These are phyloP conservation scores for Nestor notabilis DNA, from an alignment of 2,113 vertebrate species.

Conservation along the genomic window DNA sequence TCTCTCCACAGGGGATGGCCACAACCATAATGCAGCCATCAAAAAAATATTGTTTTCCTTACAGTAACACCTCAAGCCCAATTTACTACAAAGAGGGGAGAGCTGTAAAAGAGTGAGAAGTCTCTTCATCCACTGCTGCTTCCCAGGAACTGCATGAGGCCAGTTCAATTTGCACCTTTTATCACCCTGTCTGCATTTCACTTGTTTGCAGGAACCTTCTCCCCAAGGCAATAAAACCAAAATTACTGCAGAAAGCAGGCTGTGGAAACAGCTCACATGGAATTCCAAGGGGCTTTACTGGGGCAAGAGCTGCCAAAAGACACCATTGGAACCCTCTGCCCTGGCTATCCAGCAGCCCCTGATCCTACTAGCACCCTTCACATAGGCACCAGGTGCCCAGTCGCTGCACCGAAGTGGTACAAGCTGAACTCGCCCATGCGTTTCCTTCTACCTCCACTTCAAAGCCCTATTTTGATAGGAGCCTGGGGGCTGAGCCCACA, in stretches of 20 bases:
- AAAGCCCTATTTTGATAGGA: fast-evolving
- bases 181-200: neutral
- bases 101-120: neutral
- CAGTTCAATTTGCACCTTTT: constrained; percentile 69
- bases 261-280: neutral
- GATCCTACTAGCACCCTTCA: neutral
- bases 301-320: neutral
- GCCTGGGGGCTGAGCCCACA: neutral
- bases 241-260: constrained; percentile 35
- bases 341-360: neutral
- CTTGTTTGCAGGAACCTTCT: constrained; percentile 29
- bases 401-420: neutral
- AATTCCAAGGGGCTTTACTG: neutral
- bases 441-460: neutral
- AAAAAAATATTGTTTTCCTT: constrained; percentile 64
- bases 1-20: neutral
- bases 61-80: constrained; percentile 50
- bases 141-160: constrained; percentile 48
- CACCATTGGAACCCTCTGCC: neutral
- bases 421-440: fast-evolving
- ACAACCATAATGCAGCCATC: constrained; percentile 30
- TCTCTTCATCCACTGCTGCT: constrained; percentile 34
- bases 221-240: constrained; percentile 53
- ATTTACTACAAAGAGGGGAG: constrained; percentile 25
- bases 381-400: fast-evolving